These are phyloP conservation scores for Rhagonycha lutea DNA, from an alignment of 2,888 invertebrate species.

Conservation along the genomic window DNA sequence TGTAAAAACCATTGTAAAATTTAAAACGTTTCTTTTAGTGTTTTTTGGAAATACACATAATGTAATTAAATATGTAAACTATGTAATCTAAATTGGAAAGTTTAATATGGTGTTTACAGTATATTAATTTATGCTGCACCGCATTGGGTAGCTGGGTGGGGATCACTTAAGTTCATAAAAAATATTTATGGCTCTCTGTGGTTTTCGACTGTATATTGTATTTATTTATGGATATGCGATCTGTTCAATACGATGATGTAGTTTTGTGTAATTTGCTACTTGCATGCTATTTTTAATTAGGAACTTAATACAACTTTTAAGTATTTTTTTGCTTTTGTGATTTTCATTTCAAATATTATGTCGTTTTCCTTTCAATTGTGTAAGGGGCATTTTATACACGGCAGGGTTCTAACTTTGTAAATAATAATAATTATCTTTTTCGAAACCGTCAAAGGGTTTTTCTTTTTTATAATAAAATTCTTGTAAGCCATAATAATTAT, in stretches of 20 bases:
- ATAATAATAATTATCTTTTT: not conserved
- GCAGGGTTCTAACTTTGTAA: not conserved
- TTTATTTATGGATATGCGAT: conserved; percentile 51
- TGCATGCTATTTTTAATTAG: conserved; percentile 24
- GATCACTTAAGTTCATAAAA: conserved; percentile 52
- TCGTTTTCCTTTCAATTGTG: not conserved
- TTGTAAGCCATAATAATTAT: not conserved
- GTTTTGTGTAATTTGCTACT: conserved; percentile 23
- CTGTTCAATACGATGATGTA: conserved; percentile 37
- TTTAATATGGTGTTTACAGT: conserved; percentile 28
- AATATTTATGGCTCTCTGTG: conserved; percentile 44
- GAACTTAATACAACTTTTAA: conserved; percentile 28
- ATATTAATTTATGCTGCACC: conserved; percentile 24
- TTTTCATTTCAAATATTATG: conserved; percentile 8
- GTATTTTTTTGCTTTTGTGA: conserved; percentile 22
- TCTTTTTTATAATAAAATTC: not conserved
- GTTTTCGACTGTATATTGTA: conserved; percentile 54
- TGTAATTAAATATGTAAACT: conserved; percentile 42
- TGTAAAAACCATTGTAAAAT: conserved; percentile 55
- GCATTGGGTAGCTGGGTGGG: conserved; percentile 58
- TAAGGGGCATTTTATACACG: not conserved
- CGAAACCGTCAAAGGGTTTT: not conserved
- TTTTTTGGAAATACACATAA: conserved; percentile 46
- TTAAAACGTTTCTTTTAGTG: conserved; percentile 49
- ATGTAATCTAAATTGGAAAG: conserved; percentile 43